Evolutionary conservation across 2,113 vertebrate species (phyloP).

Genomic region (Sterrhoptilus dennistouni): DNA sequence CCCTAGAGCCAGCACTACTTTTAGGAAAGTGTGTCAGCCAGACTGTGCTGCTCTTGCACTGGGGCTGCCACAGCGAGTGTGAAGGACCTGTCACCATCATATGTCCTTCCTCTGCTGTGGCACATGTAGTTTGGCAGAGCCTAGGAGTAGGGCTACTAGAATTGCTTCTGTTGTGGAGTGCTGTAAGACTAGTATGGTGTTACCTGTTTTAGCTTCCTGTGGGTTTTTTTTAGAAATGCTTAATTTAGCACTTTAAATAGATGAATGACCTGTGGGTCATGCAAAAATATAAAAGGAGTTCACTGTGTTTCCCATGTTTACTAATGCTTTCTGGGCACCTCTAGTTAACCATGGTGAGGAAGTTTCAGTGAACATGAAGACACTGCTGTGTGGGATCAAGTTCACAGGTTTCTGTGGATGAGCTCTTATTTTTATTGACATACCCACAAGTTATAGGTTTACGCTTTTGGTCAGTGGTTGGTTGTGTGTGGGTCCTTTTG

Average conservation of each 20-base stretch:
- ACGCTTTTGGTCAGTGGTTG: neutral
- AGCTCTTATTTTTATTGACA: neutral
- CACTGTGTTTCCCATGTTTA: fast-evolving
- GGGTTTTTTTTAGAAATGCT: neutral
- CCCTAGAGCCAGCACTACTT: neutral
- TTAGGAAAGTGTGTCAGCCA: neutral
- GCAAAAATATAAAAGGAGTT: neutral
- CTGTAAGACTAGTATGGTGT: neutral
- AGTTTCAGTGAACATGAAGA: neutral
- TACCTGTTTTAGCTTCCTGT: neutral
- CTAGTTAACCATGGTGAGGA: neutral
- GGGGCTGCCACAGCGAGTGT: neutral
- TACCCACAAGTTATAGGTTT: neutral
- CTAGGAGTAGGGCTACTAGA: neutral
- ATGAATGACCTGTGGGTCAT: neutral
- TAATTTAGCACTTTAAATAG: neutral
- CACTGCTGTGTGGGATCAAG: neutral
- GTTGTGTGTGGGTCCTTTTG: neutral
- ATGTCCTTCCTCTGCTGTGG: neutral
- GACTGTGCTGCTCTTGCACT: neutral
- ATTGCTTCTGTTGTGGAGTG: neutral
- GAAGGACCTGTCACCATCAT: neutral
- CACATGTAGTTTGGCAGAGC: neutral
- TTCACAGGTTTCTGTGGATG: neutral
- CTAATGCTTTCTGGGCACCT: neutral